Evolutionary conservation across 1,140 invertebrate species (phyloP).

Genomic region (Atta cephalotes): DNA sequence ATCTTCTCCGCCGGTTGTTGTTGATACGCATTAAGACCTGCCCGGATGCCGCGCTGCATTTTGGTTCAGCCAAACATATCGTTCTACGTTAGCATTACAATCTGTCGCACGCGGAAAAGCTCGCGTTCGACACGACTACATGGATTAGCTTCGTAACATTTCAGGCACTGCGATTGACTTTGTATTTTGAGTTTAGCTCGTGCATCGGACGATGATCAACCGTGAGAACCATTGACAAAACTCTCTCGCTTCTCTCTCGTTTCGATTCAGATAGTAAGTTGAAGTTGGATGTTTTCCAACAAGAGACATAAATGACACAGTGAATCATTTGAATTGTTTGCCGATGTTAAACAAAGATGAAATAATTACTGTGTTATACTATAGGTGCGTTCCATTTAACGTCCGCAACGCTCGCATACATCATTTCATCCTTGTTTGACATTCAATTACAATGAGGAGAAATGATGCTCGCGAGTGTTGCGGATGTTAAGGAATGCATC

Average conservation of each 20-base stretch:
- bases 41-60: constrained; percentile 57
- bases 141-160: constrained; percentile 55
- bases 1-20: background rate
- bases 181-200: constrained; percentile 57
- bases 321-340: too few relatives aligned
- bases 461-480: too few relatives aligned
- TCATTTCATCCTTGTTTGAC: too few relatives aligned
- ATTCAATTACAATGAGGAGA: too few relatives aligned
- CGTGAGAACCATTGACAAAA: background rate
- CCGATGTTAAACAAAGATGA: too few relatives aligned
- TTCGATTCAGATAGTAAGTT: background rate
- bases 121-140: constrained; percentile 41
- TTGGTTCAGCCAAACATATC: constrained; percentile 57
- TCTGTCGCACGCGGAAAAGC: constrained; percentile 12
- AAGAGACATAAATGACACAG: too few relatives aligned
- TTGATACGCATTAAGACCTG: background rate
- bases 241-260: background rate
- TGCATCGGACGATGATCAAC: constrained; percentile 16
- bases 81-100: constrained; percentile 48
- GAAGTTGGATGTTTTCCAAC: too few relatives aligned
- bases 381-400: too few relatives aligned
- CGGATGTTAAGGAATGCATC: too few relatives aligned
- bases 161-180: constrained; percentile 75
- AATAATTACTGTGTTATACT: too few relatives aligned
- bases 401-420: too few relatives aligned